Evolutionary conservation across 2,888 invertebrate species (phyloP).

Genomic region (Cremastinae sp.): DNA sequence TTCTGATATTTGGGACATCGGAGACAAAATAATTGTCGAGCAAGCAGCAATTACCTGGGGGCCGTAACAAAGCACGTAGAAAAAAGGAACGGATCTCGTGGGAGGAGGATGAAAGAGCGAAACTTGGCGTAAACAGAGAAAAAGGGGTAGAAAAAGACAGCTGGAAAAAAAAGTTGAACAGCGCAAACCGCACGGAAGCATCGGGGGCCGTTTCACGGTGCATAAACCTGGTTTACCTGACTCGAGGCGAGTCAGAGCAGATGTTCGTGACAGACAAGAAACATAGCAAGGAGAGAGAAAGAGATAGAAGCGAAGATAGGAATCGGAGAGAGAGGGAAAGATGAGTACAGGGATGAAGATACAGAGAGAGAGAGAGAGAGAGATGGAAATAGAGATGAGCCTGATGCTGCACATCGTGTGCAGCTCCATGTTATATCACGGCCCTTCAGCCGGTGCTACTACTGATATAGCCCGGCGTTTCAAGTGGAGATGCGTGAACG

Average conservation of each 20-base stretch:
- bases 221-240: conserved; percentile 65
- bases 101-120: conserved; percentile 1
- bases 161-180: conserved; percentile 32
- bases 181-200: conserved; percentile 45
- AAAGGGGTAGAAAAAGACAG: conserved; percentile 5
- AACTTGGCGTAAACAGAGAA: conserved; percentile 7
- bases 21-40: too few species aligned
- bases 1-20: too few species aligned
- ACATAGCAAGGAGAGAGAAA: conserved; percentile 40
- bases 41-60: too few species aligned
- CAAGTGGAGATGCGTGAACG: conserved; percentile 73
- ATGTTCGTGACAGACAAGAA: conserved; percentile 63
- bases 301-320: background rate
- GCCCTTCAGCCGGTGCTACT: conserved; percentile 47
- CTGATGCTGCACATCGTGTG: conserved; percentile 43
- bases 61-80: too few species aligned
- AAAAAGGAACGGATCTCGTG: background rate
- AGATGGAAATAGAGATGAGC: conserved; percentile 21
- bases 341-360: background rate
- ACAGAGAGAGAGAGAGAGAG: conserved; percentile 8
- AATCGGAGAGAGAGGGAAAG: background rate
- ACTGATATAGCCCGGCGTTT: conserved; percentile 45
- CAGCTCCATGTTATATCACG: conserved; percentile 66
- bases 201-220: conserved; percentile 62
- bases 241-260: conserved; percentile 54